Evolutionary conservation across 2,797 vertebrate genomes (phyloP).

Genomic region (Anguilla marmorata): DNA sequence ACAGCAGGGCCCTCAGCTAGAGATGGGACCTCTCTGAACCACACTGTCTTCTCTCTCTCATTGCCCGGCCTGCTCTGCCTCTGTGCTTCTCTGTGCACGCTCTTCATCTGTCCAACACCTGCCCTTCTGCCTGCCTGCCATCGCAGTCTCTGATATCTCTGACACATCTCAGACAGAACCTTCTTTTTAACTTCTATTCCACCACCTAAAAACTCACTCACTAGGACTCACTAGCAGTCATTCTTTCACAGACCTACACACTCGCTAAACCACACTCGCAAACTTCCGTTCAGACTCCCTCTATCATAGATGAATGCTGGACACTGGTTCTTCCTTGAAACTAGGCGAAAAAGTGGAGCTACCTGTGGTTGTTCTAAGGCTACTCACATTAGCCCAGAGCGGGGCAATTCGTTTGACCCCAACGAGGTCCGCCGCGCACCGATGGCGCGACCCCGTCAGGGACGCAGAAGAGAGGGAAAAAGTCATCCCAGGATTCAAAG

Average conservation of each 20-base stretch:
- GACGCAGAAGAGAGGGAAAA: not conserved
- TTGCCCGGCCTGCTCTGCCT: not conserved
- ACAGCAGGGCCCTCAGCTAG: not conserved
- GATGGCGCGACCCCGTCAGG: not conserved
- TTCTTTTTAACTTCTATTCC: not conserved
- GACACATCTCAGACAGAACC: not conserved
- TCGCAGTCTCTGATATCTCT: not conserved
- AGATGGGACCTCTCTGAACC: not conserved
- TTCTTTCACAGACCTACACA: not conserved
- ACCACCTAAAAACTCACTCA: not conserved
- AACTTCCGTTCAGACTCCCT: not conserved
- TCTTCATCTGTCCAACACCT: not conserved
- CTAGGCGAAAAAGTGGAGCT: not conserved
- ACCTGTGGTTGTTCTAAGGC: not conserved
- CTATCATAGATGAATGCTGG: not conserved
- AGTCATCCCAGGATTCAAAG: not conserved
- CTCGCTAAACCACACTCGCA: not conserved
- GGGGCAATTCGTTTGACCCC: not conserved
- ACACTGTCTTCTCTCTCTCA: not conserved
- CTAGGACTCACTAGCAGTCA: not conserved
- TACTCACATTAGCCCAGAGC: not conserved
- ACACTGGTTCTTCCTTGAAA: not conserved
- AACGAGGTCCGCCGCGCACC: not conserved
- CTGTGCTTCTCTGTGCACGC: not conserved
- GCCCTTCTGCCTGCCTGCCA: not conserved